A percentile compares a stretch with the other conserved stretches of the same genome.
These are phyloP conservation scores for Melinaea marsaeus DNA, from an alignment of 2,888 invertebrate species.

Conservation along the genomic window DNA sequence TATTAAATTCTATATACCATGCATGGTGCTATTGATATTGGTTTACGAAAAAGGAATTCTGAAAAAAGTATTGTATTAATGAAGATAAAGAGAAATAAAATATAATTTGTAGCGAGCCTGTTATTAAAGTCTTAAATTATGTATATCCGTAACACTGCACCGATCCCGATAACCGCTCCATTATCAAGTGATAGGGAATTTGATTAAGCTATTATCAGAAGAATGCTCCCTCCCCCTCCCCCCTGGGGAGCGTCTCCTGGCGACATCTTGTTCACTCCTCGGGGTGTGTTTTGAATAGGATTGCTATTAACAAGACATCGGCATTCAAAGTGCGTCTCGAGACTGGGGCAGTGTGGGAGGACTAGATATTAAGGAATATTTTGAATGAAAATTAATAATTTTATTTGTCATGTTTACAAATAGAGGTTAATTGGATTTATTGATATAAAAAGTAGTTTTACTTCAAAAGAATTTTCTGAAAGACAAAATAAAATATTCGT, in stretches of 20 bases:
- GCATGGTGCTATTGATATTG: too few relatives aligned
- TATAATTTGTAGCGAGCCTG: too few relatives aligned
- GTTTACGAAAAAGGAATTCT: too few relatives aligned
- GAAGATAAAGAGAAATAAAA: too few relatives aligned
- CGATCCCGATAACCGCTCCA: slow-evolving; percentile 24
- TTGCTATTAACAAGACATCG: slow-evolving; percentile 30
- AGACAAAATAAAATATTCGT: too few relatives aligned
- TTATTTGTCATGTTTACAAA: neutral
- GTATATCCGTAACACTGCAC: too few relatives aligned
- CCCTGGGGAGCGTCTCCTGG: slow-evolving; percentile 13
- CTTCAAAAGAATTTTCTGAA: too few relatives aligned
- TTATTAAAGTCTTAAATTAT: too few relatives aligned
- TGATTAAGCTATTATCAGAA: slow-evolving; percentile 43
- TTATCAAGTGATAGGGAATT: slow-evolving; percentile 33
- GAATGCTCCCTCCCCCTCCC: slow-evolving; percentile 22
- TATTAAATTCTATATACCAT: too few relatives aligned
- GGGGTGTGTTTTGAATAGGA: slow-evolving; percentile 40
- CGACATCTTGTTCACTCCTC: slow-evolving; percentile 18
- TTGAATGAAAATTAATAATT: neutral
- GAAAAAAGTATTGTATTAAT: too few relatives aligned
- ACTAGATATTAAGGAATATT: neutral
- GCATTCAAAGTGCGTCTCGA: slow-evolving; percentile 16
- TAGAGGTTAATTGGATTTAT: too few relatives aligned
- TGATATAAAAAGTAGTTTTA: too few relatives aligned
- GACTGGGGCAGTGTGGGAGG: neutral